Evolutionary conservation across 1,140 invertebrate species (phyloP).

Genomic region (Drosophila biarmipes): DNA sequence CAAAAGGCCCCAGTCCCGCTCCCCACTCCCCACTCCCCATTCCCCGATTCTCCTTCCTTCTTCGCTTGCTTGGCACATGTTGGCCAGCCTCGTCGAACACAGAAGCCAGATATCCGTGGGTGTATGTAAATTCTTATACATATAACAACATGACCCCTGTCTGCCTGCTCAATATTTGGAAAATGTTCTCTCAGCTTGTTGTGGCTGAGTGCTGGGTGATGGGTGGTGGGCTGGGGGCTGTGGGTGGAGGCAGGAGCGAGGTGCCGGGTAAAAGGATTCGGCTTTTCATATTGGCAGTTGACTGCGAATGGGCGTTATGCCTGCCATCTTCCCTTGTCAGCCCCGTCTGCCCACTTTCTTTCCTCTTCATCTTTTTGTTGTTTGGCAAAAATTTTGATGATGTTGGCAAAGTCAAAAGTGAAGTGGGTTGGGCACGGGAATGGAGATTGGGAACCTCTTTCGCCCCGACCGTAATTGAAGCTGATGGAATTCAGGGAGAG

Average conservation of each 20-base stretch:
- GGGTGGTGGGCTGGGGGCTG: background rate
- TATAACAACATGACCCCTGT: constrained; percentile 65
- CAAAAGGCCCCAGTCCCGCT: background rate
- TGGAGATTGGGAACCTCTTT: constrained; percentile 5
- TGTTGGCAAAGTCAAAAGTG: constrained; percentile 73
- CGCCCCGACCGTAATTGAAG: constrained; percentile 60
- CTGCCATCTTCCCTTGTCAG: constrained; percentile 45
- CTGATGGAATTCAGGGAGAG: constrained; percentile 73
- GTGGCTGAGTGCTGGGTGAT: constrained; percentile 22
- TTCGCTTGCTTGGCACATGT: constrained; percentile 70
- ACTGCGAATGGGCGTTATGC: constrained; percentile 81
- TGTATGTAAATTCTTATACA: constrained; percentile 74
- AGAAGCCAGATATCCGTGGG: constrained; percentile 62
- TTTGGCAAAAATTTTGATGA: constrained; percentile 79
- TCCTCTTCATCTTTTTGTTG: constrained; percentile 61
- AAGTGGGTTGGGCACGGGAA: constrained; percentile 4
- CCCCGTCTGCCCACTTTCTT: background rate
- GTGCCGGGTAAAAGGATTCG: constrained; percentile 50
- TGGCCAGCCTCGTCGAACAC: constrained; percentile 65
- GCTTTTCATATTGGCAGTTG: constrained; percentile 79
- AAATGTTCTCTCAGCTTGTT: constrained; percentile 47
- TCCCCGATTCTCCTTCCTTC: constrained; percentile 25
- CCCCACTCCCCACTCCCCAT: constrained; percentile 5
- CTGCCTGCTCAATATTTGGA: constrained; percentile 65
- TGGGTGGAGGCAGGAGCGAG: constrained; percentile 3